Base-by-base conservation (phyloP, 1,140 invertebrate genomes). In the Bombus soroeensis region DNA sequence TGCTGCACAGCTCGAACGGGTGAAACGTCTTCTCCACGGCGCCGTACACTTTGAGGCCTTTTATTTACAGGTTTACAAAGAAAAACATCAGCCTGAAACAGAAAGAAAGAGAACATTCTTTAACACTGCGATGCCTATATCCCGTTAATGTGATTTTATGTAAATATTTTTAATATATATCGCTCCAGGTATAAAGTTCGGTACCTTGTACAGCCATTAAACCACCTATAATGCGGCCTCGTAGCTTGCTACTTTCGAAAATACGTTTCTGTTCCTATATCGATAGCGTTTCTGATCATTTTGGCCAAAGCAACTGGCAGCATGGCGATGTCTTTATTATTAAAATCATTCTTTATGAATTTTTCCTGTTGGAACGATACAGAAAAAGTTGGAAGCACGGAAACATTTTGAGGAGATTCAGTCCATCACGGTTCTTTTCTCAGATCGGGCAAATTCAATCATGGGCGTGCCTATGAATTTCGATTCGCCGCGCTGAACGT, bases 1-100 rank as follows among this genome's bases (percentile, higher is more conserved):
- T 93, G 91, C 94, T 95, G 94, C 94, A 94, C 93, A 95, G 93
- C 92, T 95, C 95, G 94, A 95, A 95, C 87, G 95, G 94, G 94
- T 94, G 93, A 92, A 95, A 95, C 93, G 94, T 93, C 91, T 95
- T 95, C 93, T 95, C 95, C 94, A 95, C 94, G 92, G 95, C 93
- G 93, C 94, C 94, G 95, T 95, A 95, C 95, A 95, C 94, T 95
- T 95, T 95, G 95, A 95, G 88, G 95, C 95, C 95, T 95, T 95
- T 95, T 95, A 86, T 94, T 93, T 92, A 94, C 93, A 92, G 87
- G 87, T 94, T 87, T 87, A 81, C 77, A 88, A 92, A 87, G 89
- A 91, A 94, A 95, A 95, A 92, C 87, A 75, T 95, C 94, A 95
- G 94, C 94, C 95, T 95, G 92, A 22, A 93, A 95, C 84, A 86